phyloP scores from a whole-genome alignment of 2,113 vertebrate genomes.

The Gambusia holbrooki region DNA sequence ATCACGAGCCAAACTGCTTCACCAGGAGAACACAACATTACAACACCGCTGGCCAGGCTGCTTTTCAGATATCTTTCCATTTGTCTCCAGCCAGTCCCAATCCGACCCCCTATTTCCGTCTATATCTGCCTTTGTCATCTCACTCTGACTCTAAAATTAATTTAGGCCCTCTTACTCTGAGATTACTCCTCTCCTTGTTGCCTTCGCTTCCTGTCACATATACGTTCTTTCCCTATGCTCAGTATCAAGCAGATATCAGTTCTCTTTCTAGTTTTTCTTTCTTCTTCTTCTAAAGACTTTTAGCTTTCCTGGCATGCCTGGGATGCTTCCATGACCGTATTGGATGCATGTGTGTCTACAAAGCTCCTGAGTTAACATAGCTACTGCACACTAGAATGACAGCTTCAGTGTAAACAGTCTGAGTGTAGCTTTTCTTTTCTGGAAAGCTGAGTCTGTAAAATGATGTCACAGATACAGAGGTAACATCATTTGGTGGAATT shows the following conservation, averaged over 20 bases:
- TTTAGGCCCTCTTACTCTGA: slow-evolving; percentile 50
- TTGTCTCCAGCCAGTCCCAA: slow-evolving; percentile 69
- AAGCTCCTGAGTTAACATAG: slow-evolving; percentile 23
- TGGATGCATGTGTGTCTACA: slow-evolving; percentile 14
- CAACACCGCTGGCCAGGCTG: slow-evolving; percentile 43
- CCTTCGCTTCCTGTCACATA: slow-evolving; percentile 9
- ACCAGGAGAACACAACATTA: slow-evolving; percentile 48
- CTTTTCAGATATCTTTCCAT: slow-evolving; percentile 65
- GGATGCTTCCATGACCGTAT: slow-evolving; percentile 10
- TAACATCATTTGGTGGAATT: too few relatives aligned
- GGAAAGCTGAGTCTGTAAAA: neutral
- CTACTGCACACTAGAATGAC: slow-evolving; percentile 9
- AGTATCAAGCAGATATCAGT: slow-evolving; percentile 31
- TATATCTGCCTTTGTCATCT: slow-evolving; percentile 73
- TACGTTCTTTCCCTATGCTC: slow-evolving; percentile 8
- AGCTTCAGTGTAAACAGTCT: neutral
- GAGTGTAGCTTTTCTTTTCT: neutral
- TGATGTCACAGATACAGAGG: neutral
- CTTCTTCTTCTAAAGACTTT: slow-evolving; percentile 14
- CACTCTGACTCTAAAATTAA: slow-evolving; percentile 60
- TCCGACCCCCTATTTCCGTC: slow-evolving; percentile 54
- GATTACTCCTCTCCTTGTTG: slow-evolving; percentile 9
- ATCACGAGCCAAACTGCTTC: slow-evolving; percentile 61
- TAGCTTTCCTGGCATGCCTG: slow-evolving; percentile 43
- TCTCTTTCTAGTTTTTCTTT: slow-evolving; percentile 6